A percentile compares a stretch with the other conserved stretches of the same genome.
Evolutionary conservation across 2,888 invertebrate species (phyloP).

Genomic region (Drosophila koepferae): DNA sequence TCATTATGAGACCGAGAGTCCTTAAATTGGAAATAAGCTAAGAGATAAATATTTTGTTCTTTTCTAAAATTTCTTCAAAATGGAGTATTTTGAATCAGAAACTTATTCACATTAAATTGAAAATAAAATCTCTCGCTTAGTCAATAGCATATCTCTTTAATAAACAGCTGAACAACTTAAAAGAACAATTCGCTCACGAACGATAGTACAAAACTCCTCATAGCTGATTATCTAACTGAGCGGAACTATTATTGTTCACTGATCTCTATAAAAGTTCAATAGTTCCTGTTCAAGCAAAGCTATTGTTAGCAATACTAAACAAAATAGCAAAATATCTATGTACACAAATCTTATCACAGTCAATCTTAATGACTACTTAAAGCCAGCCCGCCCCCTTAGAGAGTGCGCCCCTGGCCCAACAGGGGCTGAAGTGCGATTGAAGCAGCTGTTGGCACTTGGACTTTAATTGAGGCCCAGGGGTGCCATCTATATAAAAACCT

Average conservation of each 20-base stretch:
- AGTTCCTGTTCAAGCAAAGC: neutral
- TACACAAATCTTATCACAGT: constrained; percentile 70
- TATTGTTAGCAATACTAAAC: neutral
- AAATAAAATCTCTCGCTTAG: too few relatives aligned
- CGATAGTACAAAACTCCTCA: neutral
- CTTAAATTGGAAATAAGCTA: too few relatives aligned
- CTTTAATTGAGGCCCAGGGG: constrained; percentile 76
- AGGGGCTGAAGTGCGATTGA: constrained; percentile 59
- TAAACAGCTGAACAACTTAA: too few relatives aligned
- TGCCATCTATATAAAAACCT: constrained; percentile 77
- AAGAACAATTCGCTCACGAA: neutral
- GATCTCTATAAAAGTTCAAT: neutral
- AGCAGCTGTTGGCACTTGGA: constrained; percentile 56
- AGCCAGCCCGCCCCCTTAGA: constrained; percentile 48
- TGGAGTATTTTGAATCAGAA: too few relatives aligned
- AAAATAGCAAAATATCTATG: neutral
- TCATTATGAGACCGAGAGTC: too few relatives aligned
- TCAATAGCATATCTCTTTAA: neutral
- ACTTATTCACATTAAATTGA: neutral
- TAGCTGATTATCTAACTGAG: neutral
- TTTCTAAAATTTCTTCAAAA: too few relatives aligned
- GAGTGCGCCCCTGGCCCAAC: constrained; percentile 32
- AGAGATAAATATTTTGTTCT: too few relatives aligned
- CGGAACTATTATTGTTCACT: neutral
- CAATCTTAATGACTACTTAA: constrained; percentile 79